Base-by-base conservation (phyloP, 1,140 invertebrate species). In the Papilio machaon region DNA sequence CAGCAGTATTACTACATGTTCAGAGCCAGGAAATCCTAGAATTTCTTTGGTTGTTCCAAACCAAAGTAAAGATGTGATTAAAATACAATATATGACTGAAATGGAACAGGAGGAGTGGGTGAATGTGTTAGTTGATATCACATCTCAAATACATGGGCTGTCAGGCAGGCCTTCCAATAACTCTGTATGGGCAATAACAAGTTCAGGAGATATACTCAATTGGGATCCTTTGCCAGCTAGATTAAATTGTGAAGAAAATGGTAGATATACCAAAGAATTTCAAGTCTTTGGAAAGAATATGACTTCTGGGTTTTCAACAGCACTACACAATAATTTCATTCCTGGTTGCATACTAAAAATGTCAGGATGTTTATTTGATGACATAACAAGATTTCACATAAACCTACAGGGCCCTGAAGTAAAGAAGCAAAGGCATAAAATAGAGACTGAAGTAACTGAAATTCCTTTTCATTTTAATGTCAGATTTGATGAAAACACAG, bases 81-180 rank as follows among this genome's bases (percentile, higher is more conserved):
- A 96, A 91, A 92, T 98, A 81, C 96, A 97, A 92, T 97, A 98
- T 92, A 92, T 95, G 23, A 96, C 96, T 85, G 97, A 98, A 92
- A 96, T 96, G 60, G 97, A 98, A 93, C 96, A 98, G 93, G 97
- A 98, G 94, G 98, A 98, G 90, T 98, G 98, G 98, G 95, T 98
- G 73, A 96, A 96, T 54, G 96, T 97, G 88, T 95, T 98, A 87
- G 96, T 96, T 81, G 86, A 95, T 88, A 91, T 97, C 17, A 96
- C 96, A 89, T 97, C 96, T 84, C 96, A 97, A 91, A 95, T 97
- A 80, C 96, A 97, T 92, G 96, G 96, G 81, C 91, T 97, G 52
- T 95, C 96, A 87, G 96, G 96, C 17, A 95, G 95, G 84, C 97
- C 97, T 35, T 96, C 96, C 46, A 91, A 95, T 81, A 96, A 96